phyloP scores from a whole-genome alignment of 2,113 vertebrate species.

The Sturnus vulgaris region DNA sequence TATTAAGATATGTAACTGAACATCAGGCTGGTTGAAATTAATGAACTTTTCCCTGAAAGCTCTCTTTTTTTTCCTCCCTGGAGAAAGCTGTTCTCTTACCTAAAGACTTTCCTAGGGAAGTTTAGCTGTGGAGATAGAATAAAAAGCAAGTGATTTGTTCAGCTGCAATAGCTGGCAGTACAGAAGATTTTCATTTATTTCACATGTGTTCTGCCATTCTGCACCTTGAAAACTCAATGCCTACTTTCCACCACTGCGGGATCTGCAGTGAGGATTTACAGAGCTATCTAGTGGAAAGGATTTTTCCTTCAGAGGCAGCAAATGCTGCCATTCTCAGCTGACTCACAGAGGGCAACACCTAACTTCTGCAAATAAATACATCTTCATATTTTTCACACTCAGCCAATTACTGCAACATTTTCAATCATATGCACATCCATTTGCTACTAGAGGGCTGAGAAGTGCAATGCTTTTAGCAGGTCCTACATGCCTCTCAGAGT shows the following conservation, averaged over 20 bases:
- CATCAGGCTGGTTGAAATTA: neutral
- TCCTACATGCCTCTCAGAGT: neutral
- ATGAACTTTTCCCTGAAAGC: neutral
- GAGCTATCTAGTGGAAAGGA: neutral
- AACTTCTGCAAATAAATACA: neutral
- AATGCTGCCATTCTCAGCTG: neutral
- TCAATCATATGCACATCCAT: neutral
- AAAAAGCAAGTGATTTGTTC: neutral
- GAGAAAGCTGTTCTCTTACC: neutral
- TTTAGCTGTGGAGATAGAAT: neutral
- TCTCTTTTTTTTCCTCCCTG: neutral
- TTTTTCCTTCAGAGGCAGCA: neutral
- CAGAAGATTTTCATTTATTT: neutral
- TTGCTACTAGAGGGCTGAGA: neutral
- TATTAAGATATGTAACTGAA: neutral
- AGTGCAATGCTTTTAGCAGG: constrained; percentile 12
- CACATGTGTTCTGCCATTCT: neutral
- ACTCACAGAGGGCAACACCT: neutral
- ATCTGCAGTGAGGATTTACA: neutral
- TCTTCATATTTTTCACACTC: neutral
- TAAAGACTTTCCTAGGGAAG: neutral
- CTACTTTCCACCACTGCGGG: neutral
- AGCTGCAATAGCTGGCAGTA: neutral
- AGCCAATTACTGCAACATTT: neutral
- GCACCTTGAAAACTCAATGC: neutral